These are phyloP conservation scores for Oxyura jamaicensis DNA, from an alignment of 2,113 vertebrate genomes.

Conservation along the genomic window DNA sequence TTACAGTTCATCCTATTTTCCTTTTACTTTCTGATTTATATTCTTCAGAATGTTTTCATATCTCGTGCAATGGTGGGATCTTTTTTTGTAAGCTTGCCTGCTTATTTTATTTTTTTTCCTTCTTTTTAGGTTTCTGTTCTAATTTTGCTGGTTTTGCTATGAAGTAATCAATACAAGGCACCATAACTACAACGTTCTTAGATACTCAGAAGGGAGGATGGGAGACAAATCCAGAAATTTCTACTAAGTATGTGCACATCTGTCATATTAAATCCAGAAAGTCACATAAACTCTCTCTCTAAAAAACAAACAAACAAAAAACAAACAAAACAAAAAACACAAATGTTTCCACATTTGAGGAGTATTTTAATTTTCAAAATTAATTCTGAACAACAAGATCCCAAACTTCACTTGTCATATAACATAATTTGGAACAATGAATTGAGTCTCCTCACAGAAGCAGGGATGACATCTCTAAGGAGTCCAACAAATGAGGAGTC, in stretches of 20 bases:
- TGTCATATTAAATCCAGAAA: not conserved
- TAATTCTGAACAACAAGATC: not conserved
- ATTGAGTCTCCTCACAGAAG: not conserved
- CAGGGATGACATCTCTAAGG: not conserved
- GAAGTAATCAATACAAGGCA: not conserved
- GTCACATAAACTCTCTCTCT: not conserved
- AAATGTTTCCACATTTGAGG: not conserved
- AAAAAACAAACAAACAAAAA: too few species aligned
- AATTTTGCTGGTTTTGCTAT: not conserved
- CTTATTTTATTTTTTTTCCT: not conserved
- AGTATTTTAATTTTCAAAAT: not conserved
- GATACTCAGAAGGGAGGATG: not conserved
- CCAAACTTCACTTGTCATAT: not conserved
- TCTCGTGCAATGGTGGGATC: not conserved
- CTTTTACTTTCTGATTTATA: not conserved
- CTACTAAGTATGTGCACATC: not conserved
- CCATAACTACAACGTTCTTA: not conserved
- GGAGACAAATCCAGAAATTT: not conserved
- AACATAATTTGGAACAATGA: not conserved
- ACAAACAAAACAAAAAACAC: not conserved
- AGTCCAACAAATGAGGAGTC: not conserved
- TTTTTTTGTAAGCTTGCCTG: not conserved
- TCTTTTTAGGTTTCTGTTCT: not conserved
- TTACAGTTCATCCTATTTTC: not conserved
- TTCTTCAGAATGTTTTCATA: not conserved